These are phyloP conservation scores for Drosophila arawakana DNA, from an alignment of 1,140 invertebrate species.

Conservation along the genomic window DNA sequence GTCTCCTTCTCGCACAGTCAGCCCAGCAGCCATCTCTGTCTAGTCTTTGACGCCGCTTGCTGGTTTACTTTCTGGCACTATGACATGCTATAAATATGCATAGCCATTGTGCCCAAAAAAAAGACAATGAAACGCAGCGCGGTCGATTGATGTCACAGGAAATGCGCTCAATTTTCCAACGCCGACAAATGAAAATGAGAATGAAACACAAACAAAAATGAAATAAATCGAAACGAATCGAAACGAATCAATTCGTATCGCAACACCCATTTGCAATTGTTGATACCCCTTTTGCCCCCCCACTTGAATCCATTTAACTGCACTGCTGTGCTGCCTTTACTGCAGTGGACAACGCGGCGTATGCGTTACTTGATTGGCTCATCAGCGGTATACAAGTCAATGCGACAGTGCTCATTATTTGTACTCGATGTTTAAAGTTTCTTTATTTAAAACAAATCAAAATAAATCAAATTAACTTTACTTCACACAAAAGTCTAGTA, in stretches of 20 bases:
- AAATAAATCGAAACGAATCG: conserved; percentile 27
- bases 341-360: conserved; percentile 16
- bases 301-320: neutral
- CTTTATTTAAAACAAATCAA: too few relatives aligned
- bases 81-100: conserved; percentile 38
- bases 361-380: conserved; percentile 16
- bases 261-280: conserved; percentile 11
- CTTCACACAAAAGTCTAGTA: too few relatives aligned
- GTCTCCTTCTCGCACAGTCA: neutral
- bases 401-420: neutral
- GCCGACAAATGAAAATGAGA: conserved; percentile 34
- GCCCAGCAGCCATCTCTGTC: neutral
- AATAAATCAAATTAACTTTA: too few relatives aligned
- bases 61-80: neutral
- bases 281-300: neutral
- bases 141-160: conserved; percentile 46
- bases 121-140: conserved; percentile 36
- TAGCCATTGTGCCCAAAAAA: conserved; percentile 33
- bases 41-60: neutral
- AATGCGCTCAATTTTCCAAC: conserved; percentile 37
- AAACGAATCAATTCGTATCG: conserved; percentile 10
- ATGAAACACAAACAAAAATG: conserved; percentile 32
- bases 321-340: too few relatives aligned
- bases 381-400: neutral
- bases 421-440: too few relatives aligned